Base-by-base conservation (phyloP, 2,888 invertebrate genomes). In the Epinotia brunnichana region DNA sequence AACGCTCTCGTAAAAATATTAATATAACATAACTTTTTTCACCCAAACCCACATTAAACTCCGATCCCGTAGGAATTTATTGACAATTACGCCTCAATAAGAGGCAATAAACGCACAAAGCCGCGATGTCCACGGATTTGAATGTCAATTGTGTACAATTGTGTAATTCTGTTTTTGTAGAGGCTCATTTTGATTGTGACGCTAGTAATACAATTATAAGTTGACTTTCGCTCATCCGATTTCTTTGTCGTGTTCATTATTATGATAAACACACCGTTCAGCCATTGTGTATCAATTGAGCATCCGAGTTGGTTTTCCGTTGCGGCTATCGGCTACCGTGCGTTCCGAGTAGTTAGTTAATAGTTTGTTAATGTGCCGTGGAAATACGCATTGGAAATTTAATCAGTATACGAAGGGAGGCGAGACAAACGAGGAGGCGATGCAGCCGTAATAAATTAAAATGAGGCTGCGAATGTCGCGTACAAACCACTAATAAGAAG, bases 1-100 rank as follows among this genome's bases (percentile, higher is more conserved):
- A 93, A 92, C 90, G 92, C 84, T 93, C 92, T 92, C 92, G 92
- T 93, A 93, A 93, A 92, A 93, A 93, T 93, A 93, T 93, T 93
- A 93, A 93, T 93, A 93, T 93, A 93, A 93, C 90, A 92, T 91
- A 92, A 92, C 91, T 92, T 93, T 92, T 93, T 91, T 80, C 90
- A 91, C 92, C 89, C 91, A 93, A 92, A 92, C 93, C 93, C 93
- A 93, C 92, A 93, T 93, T 92, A 91, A 92, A 89, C 86, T 89
- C 87, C 88, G 87, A 89, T 92, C 93, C 92, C 91, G 90, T 91
- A 91, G 91, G 85, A 92, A 92, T 93, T 92, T 93, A 93, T 93
- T 92, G 92, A 91, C 92, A 93, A 93, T 93, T 93, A 93, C 90
- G 89, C 86, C 86, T 91, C 92, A 93, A 93, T 93, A 91, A 92